phyloP scores from a whole-genome alignment of 2,113 vertebrate genomes.

The Ahaetulla prasina region DNA sequence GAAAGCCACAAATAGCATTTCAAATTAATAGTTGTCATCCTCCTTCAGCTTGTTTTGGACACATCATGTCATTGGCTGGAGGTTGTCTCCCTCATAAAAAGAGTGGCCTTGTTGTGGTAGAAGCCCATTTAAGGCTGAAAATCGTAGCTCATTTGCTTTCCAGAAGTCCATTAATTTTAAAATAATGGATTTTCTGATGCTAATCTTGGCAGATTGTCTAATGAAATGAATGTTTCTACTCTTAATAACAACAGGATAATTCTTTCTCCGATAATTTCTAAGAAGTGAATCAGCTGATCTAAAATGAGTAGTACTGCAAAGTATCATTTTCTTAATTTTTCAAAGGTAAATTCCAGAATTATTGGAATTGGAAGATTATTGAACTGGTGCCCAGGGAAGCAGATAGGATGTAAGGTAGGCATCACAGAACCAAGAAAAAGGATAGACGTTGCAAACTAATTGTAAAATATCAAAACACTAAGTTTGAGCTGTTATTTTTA shows the following conservation, averaged over 20 bases:
- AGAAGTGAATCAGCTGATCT: neutral
- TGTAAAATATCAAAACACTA: neutral
- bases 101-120: neutral
- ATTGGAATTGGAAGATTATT: neutral
- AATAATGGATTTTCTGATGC: neutral
- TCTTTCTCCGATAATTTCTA: neutral
- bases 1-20: slow-evolving; percentile 25
- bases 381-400: neutral
- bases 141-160: neutral
- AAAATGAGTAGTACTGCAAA: neutral
- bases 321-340: neutral
- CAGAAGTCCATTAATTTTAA: neutral
- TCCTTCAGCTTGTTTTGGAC: neutral
- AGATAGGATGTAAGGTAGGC: neutral
- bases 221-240: neutral
- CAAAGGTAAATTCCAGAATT: neutral
- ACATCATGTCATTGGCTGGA: neutral
- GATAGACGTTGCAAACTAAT: neutral
- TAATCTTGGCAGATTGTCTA: neutral
- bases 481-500: neutral
- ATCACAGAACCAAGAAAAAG: neutral
- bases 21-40: slow-evolving; percentile 1
- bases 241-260: neutral
- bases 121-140: neutral
- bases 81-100: neutral